Conservation (phyloP, 2,113 vertebrate species). For the Centropus unirufus region DNA sequence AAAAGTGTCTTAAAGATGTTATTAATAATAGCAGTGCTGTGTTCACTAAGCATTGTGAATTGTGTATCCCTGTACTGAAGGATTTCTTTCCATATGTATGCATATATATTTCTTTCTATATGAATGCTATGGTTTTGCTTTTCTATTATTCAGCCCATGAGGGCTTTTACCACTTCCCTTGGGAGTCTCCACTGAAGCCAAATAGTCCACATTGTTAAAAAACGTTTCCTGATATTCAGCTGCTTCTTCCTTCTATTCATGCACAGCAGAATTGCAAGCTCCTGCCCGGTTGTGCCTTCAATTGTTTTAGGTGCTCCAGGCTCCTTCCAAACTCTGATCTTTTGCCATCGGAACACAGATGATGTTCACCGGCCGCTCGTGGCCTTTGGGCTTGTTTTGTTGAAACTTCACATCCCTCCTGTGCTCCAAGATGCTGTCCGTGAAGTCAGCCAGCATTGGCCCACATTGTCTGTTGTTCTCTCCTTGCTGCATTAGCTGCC, state of each 20-base stretch:
- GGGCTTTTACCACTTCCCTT: neutral
- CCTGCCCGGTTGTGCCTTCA: neutral
- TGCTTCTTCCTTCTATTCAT: constrained; percentile 65
- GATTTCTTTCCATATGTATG: neutral
- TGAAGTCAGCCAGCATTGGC: neutral
- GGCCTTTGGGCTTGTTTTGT: neutral
- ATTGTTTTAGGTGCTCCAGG: constrained; percentile 32
- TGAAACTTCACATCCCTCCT: neutral
- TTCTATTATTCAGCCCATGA: neutral
- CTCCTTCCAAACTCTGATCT: neutral
- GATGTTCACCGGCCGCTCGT: neutral
- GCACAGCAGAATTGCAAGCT: constrained; percentile 21
- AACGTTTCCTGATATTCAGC: constrained; percentile 61
- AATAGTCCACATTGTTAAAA: neutral
- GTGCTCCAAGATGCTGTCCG: neutral
- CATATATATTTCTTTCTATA: no score
- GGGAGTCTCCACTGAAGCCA: neutral
- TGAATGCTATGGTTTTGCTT: neutral
- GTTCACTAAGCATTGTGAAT: neutral
- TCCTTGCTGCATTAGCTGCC: neutral
- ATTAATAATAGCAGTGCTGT: fast-evolving
- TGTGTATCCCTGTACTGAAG: neutral
- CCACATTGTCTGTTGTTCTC: neutral
- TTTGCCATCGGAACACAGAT: neutral
- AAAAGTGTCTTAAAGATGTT: fast-evolving